Percentiles rank a stretch among this genome's conserved stretches.
These are phyloP conservation scores for Vidua chalybeata DNA, from an alignment of 2,113 vertebrate genomes.

Conservation along the genomic window DNA sequence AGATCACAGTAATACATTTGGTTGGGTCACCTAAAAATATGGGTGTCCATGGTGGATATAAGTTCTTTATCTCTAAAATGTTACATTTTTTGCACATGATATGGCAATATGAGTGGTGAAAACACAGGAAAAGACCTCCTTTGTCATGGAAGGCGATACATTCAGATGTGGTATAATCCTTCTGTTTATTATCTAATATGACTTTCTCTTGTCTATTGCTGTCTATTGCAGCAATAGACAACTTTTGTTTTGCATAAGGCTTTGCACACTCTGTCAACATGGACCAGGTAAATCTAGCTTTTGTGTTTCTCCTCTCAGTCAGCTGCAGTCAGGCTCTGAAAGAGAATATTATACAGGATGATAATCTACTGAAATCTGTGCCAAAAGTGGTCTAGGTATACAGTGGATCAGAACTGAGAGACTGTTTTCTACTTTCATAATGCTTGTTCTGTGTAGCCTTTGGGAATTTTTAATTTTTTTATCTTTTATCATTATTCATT, in stretches of 20 bases:
- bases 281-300: background rate
- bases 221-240: background rate
- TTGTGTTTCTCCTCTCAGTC: background rate
- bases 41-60: background rate
- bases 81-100: background rate
- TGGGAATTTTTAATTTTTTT: background rate
- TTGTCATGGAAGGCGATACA: background rate
- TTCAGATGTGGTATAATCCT: background rate
- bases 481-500: background rate
- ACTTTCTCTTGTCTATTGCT: background rate
- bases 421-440: background rate
- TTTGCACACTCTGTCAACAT: background rate
- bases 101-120: background rate
- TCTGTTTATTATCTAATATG: background rate
- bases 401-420: background rate
- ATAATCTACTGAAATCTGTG: background rate
- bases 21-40: background rate
- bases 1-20: background rate
- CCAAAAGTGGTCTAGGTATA: background rate
- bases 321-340: background rate
- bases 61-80: background rate
- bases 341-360: background rate
- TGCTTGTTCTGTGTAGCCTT: background rate
- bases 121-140: background rate
- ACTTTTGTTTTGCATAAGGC: background rate